Conservation (phyloP, 2,888 invertebrate genomes). For the Dasypolia templi region DNA sequence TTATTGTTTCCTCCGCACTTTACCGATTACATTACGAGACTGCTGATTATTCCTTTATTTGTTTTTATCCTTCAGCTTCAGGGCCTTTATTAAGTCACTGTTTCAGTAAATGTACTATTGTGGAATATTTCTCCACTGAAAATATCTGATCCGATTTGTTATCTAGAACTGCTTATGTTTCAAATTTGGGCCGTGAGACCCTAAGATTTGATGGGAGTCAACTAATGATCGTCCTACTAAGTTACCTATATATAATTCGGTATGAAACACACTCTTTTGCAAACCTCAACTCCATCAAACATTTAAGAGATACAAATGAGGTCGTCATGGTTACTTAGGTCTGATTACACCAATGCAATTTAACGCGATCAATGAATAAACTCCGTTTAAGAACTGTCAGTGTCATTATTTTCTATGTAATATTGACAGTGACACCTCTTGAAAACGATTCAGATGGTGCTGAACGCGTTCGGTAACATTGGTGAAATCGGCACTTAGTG, state of each 20-base stretch:
- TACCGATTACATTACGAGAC: slow-evolving; percentile 56
- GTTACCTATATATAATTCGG: background rate
- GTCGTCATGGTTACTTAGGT: background rate
- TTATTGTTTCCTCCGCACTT: slow-evolving; percentile 72
- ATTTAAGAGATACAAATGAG: background rate
- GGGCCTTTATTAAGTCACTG: background rate
- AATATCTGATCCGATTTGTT: too few species aligned
- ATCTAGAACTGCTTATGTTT: background rate
- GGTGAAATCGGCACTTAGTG: too few species aligned
- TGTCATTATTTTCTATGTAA: too few species aligned
- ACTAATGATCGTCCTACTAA: background rate
- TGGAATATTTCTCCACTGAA: background rate
- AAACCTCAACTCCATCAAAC: background rate
- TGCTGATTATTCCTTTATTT: slow-evolving; percentile 34
- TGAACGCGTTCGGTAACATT: too few species aligned
- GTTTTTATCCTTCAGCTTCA: slow-evolving; percentile 8
- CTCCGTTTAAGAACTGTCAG: too few species aligned
- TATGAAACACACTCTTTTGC: background rate
- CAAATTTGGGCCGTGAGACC: background rate
- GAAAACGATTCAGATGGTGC: too few species aligned
- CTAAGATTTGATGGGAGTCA: background rate
- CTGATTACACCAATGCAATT: too few species aligned
- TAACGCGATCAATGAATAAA: too few species aligned
- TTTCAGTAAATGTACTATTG: slow-evolving; percentile 6
- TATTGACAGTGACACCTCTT: too few species aligned